Conservation (phyloP, 2,888 invertebrate species). For the Odontomyia ornata region DNA sequence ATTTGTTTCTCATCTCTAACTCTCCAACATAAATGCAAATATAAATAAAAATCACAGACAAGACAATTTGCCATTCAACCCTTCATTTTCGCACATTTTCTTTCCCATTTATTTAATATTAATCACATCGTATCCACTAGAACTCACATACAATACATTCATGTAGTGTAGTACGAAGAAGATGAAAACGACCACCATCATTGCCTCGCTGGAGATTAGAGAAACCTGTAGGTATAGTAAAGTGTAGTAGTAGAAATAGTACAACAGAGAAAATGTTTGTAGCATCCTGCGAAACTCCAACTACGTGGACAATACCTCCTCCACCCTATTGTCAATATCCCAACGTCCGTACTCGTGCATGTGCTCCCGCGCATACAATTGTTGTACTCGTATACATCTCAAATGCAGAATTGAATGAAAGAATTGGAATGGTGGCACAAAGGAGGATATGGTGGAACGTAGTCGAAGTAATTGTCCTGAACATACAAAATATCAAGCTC, state of each 20-base stretch:
- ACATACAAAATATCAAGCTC: constrained; percentile 14
- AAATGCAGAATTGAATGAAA: not conserved
- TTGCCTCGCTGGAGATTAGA: constrained; percentile 9
- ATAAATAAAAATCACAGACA: constrained; percentile 51
- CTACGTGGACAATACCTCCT: too few relatives aligned
- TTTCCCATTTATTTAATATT: constrained; percentile 51
- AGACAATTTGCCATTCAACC: constrained; percentile 51
- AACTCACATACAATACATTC: constrained; percentile 28
- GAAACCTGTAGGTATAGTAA: constrained; percentile 1
- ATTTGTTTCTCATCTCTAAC: not conserved
- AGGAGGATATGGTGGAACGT: constrained; percentile 46
- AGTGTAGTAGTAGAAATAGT: constrained; percentile 8
- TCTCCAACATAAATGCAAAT: constrained; percentile 46
- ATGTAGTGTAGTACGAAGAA: not conserved
- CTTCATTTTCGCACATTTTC: constrained; percentile 51
- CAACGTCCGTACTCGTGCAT: not conserved
- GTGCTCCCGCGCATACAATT: constrained; percentile 36
- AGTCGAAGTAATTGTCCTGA: constrained; percentile 49
- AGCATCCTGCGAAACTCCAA: not conserved
- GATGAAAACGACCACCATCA: constrained; percentile 41
- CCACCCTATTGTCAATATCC: not conserved
- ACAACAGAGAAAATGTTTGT: not conserved
- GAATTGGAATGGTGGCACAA: not conserved
- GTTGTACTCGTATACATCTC: not conserved
- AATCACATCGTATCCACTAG: constrained; percentile 50